A percentile compares a stretch with the other conserved stretches of the same genome.
These are phyloP conservation scores for Latrodectus geometricus DNA, from an alignment of 1,140 invertebrate genomes.

Conservation along the genomic window DNA sequence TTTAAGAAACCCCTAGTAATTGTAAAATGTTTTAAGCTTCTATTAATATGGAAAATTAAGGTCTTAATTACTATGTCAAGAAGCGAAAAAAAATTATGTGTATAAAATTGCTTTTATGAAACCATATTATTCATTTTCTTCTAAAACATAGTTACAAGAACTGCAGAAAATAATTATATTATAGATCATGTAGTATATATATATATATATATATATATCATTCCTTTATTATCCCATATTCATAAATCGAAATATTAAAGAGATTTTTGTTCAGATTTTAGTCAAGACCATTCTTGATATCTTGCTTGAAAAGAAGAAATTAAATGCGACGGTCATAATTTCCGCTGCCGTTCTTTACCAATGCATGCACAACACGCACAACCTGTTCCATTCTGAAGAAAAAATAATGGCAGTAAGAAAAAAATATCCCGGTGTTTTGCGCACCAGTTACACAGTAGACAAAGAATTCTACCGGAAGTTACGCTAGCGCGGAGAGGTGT, in stretches of 20 bases:
- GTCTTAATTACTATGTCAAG: too few relatives aligned
- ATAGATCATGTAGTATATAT: too few relatives aligned
- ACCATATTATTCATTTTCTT: too few relatives aligned
- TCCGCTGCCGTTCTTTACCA: not conserved
- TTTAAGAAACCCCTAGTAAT: too few relatives aligned
- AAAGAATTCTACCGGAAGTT: conserved; percentile 33
- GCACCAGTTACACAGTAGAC: conserved; percentile 47
- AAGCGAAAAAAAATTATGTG: too few relatives aligned
- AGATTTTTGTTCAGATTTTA: not conserved
- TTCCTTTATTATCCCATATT: not conserved
- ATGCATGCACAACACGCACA: not conserved
- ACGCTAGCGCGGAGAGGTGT: conserved; percentile 14
- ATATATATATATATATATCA: too few relatives aligned
- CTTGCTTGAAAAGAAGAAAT: too few relatives aligned
- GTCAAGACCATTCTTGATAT: not conserved
- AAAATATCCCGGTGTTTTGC: conserved; percentile 3
- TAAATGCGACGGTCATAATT: not conserved
- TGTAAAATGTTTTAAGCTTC: too few relatives aligned
- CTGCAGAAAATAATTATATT: too few relatives aligned
- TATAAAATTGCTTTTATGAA: too few relatives aligned
- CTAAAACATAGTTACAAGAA: too few relatives aligned
- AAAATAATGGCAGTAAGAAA: not conserved
- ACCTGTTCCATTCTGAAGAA: not conserved
- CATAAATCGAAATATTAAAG: not conserved
- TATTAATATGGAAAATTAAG: too few relatives aligned